Evolutionary conservation across 2,113 vertebrate genomes (phyloP), one percentile per base, ranked within the genome.

Genomic region (Ornithorhynchus anatinus): DNA sequence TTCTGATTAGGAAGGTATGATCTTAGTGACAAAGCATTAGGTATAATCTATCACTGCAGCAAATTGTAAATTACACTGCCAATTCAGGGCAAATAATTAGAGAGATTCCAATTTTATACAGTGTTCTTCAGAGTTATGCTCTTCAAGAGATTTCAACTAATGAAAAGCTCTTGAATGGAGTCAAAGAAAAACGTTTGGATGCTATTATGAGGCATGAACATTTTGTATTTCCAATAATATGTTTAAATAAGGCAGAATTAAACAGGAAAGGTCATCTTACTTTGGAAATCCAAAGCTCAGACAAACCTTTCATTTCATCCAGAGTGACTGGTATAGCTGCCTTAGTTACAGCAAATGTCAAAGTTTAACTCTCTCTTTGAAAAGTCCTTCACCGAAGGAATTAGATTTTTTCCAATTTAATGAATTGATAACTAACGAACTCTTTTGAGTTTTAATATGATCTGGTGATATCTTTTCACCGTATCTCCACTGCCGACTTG

Each of bases 11-110:
- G 11, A 61, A 82, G 71, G 33, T 11, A 6, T 58, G 31, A 32
- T 72, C 52, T 37, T 40, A 52, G 25, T 78, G 66, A 27, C 69
- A 81, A 51, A 66, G 16, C 5, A 59, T 52, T 75, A 20, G 10
- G 5, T 33, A 70, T 53, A 54, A 7, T 62, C 10, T 59, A 29
- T 51, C 27, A 50, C 48, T 66, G 17, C 54, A 68, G 17, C 29
- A 65, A 72, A n/a, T 33, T 22, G 33, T 57, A 68, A 31, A 39
- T 23, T n/a, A 25, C 72, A n/a, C n/a, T n/a, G n/a, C n/a, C 23
- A 5, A 11, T n/a, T 6, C 8, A 60, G 31, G 1, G 59, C 31
- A 33, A 15, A 59, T 61, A 13, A n/a, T 51, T 37, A 23, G 7
- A 69, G 32, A 54, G 54, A 19, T 22, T 13, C 5, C 20, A 53